Evolutionary conservation across 2,113 vertebrate genomes (phyloP), one percentile per base, ranked within the genome.

Genomic region (Epinephelus moara): DNA sequence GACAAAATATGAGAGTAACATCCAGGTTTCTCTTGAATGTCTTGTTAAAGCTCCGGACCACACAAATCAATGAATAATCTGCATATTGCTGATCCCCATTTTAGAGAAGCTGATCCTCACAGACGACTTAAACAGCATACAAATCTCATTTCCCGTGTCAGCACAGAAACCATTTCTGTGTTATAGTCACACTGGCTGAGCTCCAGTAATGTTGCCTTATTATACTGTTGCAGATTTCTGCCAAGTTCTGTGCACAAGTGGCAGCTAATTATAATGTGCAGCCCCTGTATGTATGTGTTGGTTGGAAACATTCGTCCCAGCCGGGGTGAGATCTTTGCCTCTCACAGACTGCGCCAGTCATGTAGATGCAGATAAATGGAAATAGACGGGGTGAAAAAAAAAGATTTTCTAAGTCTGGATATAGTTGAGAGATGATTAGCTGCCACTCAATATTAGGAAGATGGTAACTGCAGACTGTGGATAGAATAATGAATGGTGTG

Each of bases 401-500:
- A 55, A 6, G 15, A 2, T 40, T 50, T 21, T 80, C 21, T 30
- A 53, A 67, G 61, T 78, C 50, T 70, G 70, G 59, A 33, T 79
- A 12, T 14, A 66, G 75, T 70, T 70, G 63, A 70, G 56, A 71
- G 77, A 74, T 80, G 53, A 90, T 87, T 77, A 82, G 59, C 79
- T 83, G 75, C 67, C 75, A 53, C 25, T 83, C 59, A 75, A 12
- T 19, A 70, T 85, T 70, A 85, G 68, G 62, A 77, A 52, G 72
- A 40, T 74, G 55, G 47, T 67, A 25, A 55, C 55, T 55, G 85
- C 61, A 88, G 70, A 52, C 74, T 55, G 80, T 1, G 18, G 70
- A 55, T 21, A 21, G 52, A 85, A 71, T 81, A 90, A 90, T 88
- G 75, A 86, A 81, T 27, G 50, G 21, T 68, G 2, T 87, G 80